A percentile compares a stretch with the other conserved stretches of the same genome.
Evolutionary conservation across 2,888 invertebrate species (phyloP).

Genomic region (Balanococcus diminutus): DNA sequence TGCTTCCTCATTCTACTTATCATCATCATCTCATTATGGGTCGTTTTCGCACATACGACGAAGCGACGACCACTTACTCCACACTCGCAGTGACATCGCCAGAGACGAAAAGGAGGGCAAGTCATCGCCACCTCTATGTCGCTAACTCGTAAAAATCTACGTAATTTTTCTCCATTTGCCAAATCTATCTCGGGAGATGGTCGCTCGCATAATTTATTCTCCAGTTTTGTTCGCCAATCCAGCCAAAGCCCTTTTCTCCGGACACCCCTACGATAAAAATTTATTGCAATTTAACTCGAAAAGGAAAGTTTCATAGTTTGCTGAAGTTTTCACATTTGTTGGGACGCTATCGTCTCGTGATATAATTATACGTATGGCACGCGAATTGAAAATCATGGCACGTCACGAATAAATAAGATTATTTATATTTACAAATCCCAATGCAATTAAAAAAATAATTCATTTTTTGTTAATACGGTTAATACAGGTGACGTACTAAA

Average conservation of each 20-base stretch:
- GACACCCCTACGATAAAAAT: too few species aligned
- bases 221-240: neutral
- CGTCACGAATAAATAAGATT: too few species aligned
- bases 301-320: too few species aligned
- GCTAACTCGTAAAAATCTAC: neutral
- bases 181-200: neutral
- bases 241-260: neutral
- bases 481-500: neutral
- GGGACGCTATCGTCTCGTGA: neutral
- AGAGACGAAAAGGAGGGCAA: neutral
- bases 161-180: constrained; percentile 11
- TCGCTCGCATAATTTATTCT: neutral
- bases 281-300: neutral
- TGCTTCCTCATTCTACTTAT: neutral
- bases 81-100: too few species aligned
- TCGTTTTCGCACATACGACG: constrained; percentile 2
- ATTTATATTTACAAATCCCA: neutral
- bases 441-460: neutral
- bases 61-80: too few species aligned
- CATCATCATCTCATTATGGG: neutral
- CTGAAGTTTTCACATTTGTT: neutral
- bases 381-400: neutral
- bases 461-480: neutral
- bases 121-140: too few species aligned
- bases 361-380: too few species aligned